Evolutionary conservation across 2,113 vertebrate genomes (phyloP), one percentile per base, ranked within the genome.

Genomic region (Recurvirostra avosetta): DNA sequence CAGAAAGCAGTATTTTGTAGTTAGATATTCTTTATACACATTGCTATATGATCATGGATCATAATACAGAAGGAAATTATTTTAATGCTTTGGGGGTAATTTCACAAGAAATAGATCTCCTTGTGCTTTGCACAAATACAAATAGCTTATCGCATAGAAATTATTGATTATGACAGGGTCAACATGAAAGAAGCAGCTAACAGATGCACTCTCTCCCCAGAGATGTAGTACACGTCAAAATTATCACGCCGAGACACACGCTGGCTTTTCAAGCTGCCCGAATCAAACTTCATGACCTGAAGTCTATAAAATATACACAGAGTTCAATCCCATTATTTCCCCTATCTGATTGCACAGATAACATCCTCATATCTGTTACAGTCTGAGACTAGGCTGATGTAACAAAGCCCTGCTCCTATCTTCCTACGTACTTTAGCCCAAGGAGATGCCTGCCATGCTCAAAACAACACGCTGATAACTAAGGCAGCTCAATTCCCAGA

Each of bases 401-500:
- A 25, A 75, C 26, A 45, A 34, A 74, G 21, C 32, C 8, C 11
- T 32, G 12, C n/a, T 52, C n/a, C 26, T 19, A 6, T 23, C 34
- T 38, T 14, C 49, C 13, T 2, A 7, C 15, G 2, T 4, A 12
- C 49, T 23, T 50, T 50, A 63, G 32, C 34, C 53, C 70, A 53
- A 50, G 58, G 47, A 90, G 43, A 43, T 4, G 4, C 29, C 25
- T 29, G n/a, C 22, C 32, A 10, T 6, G 61, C 47, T 79, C 56
- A 34, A 11, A 36, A 9, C 30, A 45, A 1, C 59, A 11, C 45
- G 0, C 7, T 6, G 12, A 11, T 11, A 25, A 7, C 9, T 13
- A 9, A 26, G 19, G 11, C 52, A 40, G 53, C 26, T 27, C 6
- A 4, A 25, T 26, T 29, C 5, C 40, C 7, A 18, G 66, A 36